phyloP scores from a whole-genome alignment of 1,140 invertebrate genomes.

The Brachionus plicatilis region DNA sequence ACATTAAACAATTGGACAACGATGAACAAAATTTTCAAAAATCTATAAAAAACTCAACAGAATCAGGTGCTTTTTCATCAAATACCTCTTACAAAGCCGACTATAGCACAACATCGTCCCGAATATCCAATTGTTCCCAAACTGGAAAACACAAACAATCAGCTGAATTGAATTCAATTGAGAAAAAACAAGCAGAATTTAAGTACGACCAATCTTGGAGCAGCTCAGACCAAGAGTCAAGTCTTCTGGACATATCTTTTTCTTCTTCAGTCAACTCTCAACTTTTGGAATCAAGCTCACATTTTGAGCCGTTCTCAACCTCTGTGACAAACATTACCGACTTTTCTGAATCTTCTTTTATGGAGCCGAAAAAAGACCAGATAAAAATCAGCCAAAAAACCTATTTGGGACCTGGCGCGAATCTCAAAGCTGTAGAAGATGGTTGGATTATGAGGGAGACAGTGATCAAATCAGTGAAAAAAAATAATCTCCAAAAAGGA shows the following conservation, averaged over 20 bases:
- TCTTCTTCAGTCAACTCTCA: not conserved
- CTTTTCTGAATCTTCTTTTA: not conserved
- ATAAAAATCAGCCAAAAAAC: not conserved
- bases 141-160: not conserved
- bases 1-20: not conserved
- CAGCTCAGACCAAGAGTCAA: not conserved
- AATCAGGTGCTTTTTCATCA: not conserved
- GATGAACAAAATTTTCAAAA: not conserved
- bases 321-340: not conserved
- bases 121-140: not conserved
- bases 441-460: not conserved
- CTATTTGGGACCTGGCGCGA: not conserved
- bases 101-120: not conserved
- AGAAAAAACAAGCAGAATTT: not conserved
- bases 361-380: not conserved
- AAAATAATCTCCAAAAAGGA: not conserved
- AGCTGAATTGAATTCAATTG: not conserved
- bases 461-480: not conserved
- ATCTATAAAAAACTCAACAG: not conserved
- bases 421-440: not conserved
- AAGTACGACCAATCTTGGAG: not conserved
- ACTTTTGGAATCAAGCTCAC: not conserved
- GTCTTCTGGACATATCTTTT: conserved; percentile 13
- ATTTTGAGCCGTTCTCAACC: not conserved
- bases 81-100: not conserved